phyloP scores from a whole-genome alignment of 2,113 vertebrate genomes.

The Myotis davidii region DNA sequence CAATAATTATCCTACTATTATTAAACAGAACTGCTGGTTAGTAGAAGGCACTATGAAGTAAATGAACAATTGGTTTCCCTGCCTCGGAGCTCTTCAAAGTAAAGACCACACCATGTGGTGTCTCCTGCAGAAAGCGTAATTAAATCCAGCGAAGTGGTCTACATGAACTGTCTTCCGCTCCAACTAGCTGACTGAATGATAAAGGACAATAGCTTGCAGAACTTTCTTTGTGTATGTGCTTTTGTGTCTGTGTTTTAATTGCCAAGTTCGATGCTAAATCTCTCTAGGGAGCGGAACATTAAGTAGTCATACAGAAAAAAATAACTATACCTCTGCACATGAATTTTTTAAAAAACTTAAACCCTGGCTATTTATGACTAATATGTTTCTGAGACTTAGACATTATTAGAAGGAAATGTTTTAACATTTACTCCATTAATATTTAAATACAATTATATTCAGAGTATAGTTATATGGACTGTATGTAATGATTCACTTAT shows the following conservation, averaged over 20 bases:
- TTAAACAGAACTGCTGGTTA: background rate
- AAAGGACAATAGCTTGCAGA: background rate
- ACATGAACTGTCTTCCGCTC: background rate
- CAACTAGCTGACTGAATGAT: background rate
- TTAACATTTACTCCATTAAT: background rate
- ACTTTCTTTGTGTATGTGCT: background rate
- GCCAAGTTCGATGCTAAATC: background rate
- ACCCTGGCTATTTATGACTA: background rate
- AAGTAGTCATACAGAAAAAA: background rate
- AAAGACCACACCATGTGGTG: background rate
- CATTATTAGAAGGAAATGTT: background rate
- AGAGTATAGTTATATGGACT: background rate
- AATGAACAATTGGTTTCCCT: background rate
- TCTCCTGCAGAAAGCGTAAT: background rate
- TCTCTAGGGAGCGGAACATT: background rate
- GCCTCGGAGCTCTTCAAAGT: background rate
- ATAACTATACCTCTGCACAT: background rate
- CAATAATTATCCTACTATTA: background rate
- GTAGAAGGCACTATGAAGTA: background rate
- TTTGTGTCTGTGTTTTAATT: background rate
- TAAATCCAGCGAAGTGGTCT: background rate
- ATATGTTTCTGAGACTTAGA: background rate
- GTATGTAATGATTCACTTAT: background rate
- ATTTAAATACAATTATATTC: background rate
- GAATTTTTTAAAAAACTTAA: conserved; percentile 16